A percentile compares a stretch with the other conserved stretches of the same genome.
These are phyloP conservation scores for Pectinophora gossypiella DNA, from an alignment of 1,140 invertebrate species.

Conservation along the genomic window DNA sequence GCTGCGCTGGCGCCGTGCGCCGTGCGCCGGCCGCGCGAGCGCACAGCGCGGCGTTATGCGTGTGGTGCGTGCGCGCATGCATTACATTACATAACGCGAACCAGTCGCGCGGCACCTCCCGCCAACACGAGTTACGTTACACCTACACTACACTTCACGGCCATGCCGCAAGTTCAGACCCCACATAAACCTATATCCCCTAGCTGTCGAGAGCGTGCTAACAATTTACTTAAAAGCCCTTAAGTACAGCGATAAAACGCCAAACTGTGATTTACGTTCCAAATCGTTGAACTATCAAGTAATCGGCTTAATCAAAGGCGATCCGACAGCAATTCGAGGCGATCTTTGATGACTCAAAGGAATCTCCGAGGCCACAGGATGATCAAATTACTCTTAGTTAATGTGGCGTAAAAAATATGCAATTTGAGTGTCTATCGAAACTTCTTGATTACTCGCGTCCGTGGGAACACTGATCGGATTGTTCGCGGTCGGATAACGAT, in stretches of 20 bases:
- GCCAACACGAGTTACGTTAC: background rate
- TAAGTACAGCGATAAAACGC: too few relatives aligned
- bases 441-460: conserved; percentile 43
- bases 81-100: background rate
- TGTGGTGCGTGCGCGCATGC: background rate
- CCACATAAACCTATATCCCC: background rate
- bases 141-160: background rate
- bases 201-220: background rate
- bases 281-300: background rate
- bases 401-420: conserved; percentile 49
- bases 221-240: background rate
- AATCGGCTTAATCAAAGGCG: conserved; percentile 17
- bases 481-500: conserved; percentile 65
- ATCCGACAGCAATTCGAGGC: conserved; percentile 11
- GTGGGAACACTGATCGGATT: conserved; percentile 59
- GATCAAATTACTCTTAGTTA: conserved; percentile 25
- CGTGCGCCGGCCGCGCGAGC: background rate
- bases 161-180: background rate
- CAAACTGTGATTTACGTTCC: background rate
- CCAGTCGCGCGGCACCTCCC: background rate
- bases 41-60: background rate
- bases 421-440: conserved; percentile 53
- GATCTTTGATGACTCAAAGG: conserved; percentile 12
- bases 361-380: conserved; percentile 17
- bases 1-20: background rate